Evolutionary conservation across 2,888 invertebrate species (phyloP), one percentile per base, ranked within the genome.

Genomic region (Eristalis tenax): DNA sequence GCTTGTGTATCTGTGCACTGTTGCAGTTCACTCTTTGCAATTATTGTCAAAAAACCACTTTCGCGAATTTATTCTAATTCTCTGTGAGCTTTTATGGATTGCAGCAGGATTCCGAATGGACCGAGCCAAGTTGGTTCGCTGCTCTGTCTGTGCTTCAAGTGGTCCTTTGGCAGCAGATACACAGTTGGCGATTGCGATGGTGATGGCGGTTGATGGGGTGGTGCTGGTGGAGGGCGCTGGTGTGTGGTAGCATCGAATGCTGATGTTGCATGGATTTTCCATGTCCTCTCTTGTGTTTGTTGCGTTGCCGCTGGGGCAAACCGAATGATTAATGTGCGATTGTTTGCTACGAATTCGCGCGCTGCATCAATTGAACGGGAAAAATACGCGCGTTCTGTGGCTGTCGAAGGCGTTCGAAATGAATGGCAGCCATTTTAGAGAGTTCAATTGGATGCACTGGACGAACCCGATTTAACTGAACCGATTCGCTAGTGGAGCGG

Each of bases 61-160:
- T 83, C 87, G 87, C 87, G 83, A 87, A 87, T 87, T 87, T 83
- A 87, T 87, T 87, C 87, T 87, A 87, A 87, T 87, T 87, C 87
- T 87, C 87, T 83, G 79, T 80, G 87, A 87, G 86, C 86, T 79
- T 79, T 79, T 83, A 79, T 83, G 86, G 86, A 83, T 79, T 79
- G 63, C 43, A 83, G 63, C 43, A 83, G 86, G 77, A 86, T 74
- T 83, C 59, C 18, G 43, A 15, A 71, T 18, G 35, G 23, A 78
- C 64, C 74, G 64, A 50, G 70, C 59, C 43, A 75, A 76, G 64
- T 61, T 78, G 38, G 13, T 38, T 32, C 32, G 32, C 38, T 11
- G 13, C 50, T 61, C 28, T 32, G n/a, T 50, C 40, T 13, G 68
- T 59, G 59, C 61, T 73, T 73, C 43, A 59, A 79, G 65, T 81